Percentiles rank a stretch among this genome's conserved stretches.
Conservation (phyloP, 2,888 invertebrate species). For the Gastrophysa polygoni region DNA sequence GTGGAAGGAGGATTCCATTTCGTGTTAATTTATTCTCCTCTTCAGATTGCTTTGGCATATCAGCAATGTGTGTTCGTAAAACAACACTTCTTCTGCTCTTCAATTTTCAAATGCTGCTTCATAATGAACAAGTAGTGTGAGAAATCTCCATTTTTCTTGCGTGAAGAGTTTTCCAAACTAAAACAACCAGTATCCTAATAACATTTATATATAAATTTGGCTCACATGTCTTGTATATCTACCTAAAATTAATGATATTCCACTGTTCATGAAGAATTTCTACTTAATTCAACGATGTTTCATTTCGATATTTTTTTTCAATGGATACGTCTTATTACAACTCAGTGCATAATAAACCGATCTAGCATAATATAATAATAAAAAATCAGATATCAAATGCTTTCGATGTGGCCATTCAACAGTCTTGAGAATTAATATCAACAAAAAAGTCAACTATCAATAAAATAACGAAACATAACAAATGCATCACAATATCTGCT, state of each 20-base stretch:
- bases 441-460: constrained; percentile 33
- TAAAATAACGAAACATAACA: constrained; percentile 33
- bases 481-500: too few relatives aligned
- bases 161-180: too few relatives aligned
- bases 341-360: too few relatives aligned
- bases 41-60: neutral
- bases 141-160: too few relatives aligned
- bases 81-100: too few relatives aligned
- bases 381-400: neutral
- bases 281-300: neutral
- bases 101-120: too few relatives aligned
- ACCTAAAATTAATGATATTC: constrained; percentile 18
- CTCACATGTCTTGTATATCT: constrained; percentile 24
- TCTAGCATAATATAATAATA: neutral
- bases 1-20: neutral
- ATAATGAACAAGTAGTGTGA: too few relatives aligned
- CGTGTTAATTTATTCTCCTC: neutral
- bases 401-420: constrained; percentile 40
- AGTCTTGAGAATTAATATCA: constrained; percentile 35
- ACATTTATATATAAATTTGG: constrained; percentile 32
- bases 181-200: neutral
- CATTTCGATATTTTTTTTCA: constrained; percentile 9
- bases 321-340: too few relatives aligned
- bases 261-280: neutral
- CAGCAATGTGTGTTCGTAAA: too few relatives aligned